These are phyloP conservation scores for Columba janthina DNA, from an alignment of 2,113 vertebrate species.

Conservation along the genomic window DNA sequence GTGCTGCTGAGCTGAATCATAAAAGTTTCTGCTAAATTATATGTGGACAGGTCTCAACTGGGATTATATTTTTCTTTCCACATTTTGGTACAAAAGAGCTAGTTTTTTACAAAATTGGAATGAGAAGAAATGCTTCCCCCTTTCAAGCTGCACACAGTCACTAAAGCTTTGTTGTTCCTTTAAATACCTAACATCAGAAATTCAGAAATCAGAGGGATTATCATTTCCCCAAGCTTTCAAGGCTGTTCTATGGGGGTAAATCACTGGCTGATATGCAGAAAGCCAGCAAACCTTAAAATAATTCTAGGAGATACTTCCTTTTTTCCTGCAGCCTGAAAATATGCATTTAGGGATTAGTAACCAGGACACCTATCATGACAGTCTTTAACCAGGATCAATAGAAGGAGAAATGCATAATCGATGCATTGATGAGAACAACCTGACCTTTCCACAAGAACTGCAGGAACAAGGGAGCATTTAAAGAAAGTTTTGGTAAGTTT, in stretches of 20 bases:
- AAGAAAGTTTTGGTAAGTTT: not conserved
- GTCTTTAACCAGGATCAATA: slow-evolving; percentile 49
- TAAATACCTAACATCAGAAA: slow-evolving; percentile 36
- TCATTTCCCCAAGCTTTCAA: not conserved
- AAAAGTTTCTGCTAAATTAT: not conserved
- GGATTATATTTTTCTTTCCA: not conserved
- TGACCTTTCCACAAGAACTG: slow-evolving; percentile 36
- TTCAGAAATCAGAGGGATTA: slow-evolving; percentile 8
- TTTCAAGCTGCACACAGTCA: not conserved
- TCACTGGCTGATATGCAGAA: not conserved
- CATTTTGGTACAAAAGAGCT: not conserved
- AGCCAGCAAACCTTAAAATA: not conserved
- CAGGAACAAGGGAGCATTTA: not conserved
- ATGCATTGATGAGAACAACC: slow-evolving; percentile 36
- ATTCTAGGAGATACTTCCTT: not conserved
- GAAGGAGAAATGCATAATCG: slow-evolving; percentile 42
- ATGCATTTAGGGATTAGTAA: slow-evolving; percentile 11
- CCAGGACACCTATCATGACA: slow-evolving; percentile 32
- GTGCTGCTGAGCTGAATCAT: not conserved
- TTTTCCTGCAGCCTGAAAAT: not conserved
- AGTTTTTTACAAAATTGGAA: not conserved
- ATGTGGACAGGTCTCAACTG: not conserved
- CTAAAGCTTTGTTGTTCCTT: slow-evolving; percentile 31
- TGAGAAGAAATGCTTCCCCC: not conserved
- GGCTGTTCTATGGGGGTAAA: not conserved